Evolutionary conservation across 2,888 invertebrate genomes (phyloP).

Genomic region (Abscondita cerata): DNA sequence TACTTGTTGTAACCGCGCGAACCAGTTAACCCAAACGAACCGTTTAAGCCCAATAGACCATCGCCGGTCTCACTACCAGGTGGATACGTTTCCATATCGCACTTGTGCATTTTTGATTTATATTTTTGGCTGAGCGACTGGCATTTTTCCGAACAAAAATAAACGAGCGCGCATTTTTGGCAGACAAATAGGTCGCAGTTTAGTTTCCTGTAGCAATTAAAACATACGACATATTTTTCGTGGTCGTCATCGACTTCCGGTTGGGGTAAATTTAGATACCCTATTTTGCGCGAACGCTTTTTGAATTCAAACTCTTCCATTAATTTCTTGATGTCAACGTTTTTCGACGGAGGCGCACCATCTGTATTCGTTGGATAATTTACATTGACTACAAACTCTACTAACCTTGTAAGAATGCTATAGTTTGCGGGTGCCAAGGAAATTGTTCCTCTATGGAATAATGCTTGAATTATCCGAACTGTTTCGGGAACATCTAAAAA

Average conservation of each 20-base stretch:
- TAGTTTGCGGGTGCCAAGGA: slow-evolving; percentile 1
- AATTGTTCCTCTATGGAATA: slow-evolving; percentile 39
- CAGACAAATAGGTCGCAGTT: slow-evolving; percentile 46
- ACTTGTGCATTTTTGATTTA: too few species aligned
- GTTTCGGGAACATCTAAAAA: slow-evolving; percentile 43
- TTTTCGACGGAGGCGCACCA: neutral
- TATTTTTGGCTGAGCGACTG: slow-evolving; percentile 40
- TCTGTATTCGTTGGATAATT: neutral
- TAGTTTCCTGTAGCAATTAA: slow-evolving; percentile 46
- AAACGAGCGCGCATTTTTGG: slow-evolving; percentile 50
- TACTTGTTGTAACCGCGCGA: too few species aligned
- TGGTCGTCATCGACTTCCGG: slow-evolving; percentile 36
- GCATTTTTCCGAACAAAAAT: slow-evolving; percentile 53
- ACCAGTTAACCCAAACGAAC: too few species aligned
- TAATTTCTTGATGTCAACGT: slow-evolving; percentile 10
- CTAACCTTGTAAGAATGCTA: slow-evolving; percentile 8
- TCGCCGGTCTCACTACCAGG: too few species aligned
- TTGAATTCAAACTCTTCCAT: slow-evolving; percentile 17
- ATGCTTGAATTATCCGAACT: slow-evolving; percentile 40
- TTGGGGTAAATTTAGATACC: slow-evolving; percentile 21
- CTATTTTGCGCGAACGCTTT: neutral
- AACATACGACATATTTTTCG: slow-evolving; percentile 51
- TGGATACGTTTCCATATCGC: too few species aligned
- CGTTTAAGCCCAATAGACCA: too few species aligned
- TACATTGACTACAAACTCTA: slow-evolving; percentile 23